These are phyloP conservation scores for Craseonycteris thonglongyai DNA, from an alignment of 2,113 vertebrate genomes.

Conservation along the genomic window DNA sequence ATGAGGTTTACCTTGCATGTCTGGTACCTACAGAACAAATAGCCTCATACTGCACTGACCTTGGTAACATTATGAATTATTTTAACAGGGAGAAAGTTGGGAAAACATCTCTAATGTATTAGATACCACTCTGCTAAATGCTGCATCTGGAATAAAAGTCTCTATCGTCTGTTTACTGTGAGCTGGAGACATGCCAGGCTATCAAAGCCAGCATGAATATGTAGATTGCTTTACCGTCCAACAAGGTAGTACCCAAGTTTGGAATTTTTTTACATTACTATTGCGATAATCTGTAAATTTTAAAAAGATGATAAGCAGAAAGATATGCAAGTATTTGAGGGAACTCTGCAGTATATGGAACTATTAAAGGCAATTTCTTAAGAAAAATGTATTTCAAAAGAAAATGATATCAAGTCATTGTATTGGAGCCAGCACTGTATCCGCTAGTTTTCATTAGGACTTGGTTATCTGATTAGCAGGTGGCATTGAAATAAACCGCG, in stretches of 20 bases:
- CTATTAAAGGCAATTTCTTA: conserved; percentile 51
- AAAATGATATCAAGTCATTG: not conserved
- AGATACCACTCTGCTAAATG: conserved; percentile 66
- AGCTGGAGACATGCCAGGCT: conserved; percentile 58
- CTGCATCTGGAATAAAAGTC: conserved; percentile 66
- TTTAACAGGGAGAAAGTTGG: conserved; percentile 69
- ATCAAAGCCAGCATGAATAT: conserved; percentile 76
- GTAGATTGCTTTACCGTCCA: conserved; percentile 72
- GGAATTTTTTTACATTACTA: conserved; percentile 65
- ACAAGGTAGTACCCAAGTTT: conserved; percentile 40
- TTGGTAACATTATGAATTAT: conserved; percentile 73
- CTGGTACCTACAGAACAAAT: conserved; percentile 72
- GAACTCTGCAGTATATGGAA: not conserved
- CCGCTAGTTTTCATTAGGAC: not conserved
- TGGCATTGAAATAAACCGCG: not conserved
- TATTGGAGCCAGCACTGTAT: not conserved
- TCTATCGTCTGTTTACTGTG: conserved; percentile 59
- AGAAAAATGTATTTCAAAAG: not conserved
- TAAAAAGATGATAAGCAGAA: conserved; percentile 42
- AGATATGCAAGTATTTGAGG: conserved; percentile 38
- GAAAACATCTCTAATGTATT: conserved; percentile 63
- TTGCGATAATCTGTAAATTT: conserved; percentile 65
- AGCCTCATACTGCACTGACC: conserved; percentile 60
- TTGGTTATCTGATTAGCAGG: not conserved
- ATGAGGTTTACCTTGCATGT: conserved; percentile 71